Base-by-base conservation (phyloP, 2,888 invertebrate species). In the Drosophila kanekoi region DNA sequence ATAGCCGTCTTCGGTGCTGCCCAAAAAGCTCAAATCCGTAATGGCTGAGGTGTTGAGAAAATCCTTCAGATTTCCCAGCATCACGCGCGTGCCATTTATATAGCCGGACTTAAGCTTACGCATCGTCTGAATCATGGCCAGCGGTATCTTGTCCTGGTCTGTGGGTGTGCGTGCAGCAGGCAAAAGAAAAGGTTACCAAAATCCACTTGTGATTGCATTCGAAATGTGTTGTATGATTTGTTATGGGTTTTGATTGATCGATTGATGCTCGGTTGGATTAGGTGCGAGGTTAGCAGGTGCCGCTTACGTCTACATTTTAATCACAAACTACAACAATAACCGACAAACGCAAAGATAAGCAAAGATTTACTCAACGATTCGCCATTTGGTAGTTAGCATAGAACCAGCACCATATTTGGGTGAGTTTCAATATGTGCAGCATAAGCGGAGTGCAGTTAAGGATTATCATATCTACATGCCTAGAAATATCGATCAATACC, bases 71-170 rank as follows among this genome's bases (percentile, higher is more conserved):
- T 96, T 96, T n/a, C 99, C 99, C 66, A 99, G 93, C 62, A 98
- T 97, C 0, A 99, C 99, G 84, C 99, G 94, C 0, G 99, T 99
- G n/a, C 99, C 99, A 90, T 98, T 98, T 57, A 99, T 98, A 91
- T 99, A 99, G 10, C 99, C 99, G 67, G 98, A 98, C 92, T 98
- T 98, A 4, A 99, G 93, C 93, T 99, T 99, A 91, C 98, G 98
- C 95, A 99, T 97, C 1, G 99, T 99, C 2, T 98, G 98, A 81
- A 99, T 96, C 95, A 99, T 97, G 0, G 98, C 97, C 91, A 97
- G 94, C 0, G 98, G 98, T 71, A 98, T 96, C 93, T 95, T 97
- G 65, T 97, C 97, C 93, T 98, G 96, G 93, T 98, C 98, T 97
- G 56, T 53, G 41, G 16, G n/a, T 10, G 18, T 33, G 43, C 20